Conservation (phyloP, 2,797 vertebrate species). For the Miichthys miiuy region DNA sequence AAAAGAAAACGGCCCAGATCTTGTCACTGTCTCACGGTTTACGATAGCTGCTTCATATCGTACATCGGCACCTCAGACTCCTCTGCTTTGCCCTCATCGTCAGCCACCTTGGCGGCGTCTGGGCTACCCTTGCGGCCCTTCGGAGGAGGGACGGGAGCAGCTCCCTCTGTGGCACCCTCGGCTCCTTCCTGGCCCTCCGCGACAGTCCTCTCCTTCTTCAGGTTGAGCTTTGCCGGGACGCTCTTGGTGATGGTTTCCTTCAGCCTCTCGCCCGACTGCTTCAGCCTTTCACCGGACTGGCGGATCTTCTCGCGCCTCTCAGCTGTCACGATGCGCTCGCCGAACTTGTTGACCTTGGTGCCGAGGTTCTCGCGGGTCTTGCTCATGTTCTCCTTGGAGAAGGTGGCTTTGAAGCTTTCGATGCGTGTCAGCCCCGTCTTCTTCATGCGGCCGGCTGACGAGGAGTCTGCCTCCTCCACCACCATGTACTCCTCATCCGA, state of each 20-base stretch:
- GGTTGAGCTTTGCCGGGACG: constrained; percentile 90
- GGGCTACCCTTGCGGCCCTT: constrained; percentile 83
- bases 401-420: constrained; percentile 95
- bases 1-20: constrained; percentile 33
- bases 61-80: constrained; percentile 88
- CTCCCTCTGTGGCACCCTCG: constrained; percentile 83
- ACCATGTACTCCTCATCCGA: constrained; percentile 98
- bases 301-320: constrained; percentile 95
- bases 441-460: constrained; percentile 86
- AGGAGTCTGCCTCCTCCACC: constrained; percentile 88
- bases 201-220: constrained; percentile 91
- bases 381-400: constrained; percentile 95
- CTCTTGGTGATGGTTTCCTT: constrained; percentile 93
- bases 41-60: constrained; percentile 93
- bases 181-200: constrained; percentile 90
- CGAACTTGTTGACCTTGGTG: constrained; percentile 92
- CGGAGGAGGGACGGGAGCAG: constrained; percentile 85
- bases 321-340: constrained; percentile 93
- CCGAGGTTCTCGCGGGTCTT: constrained; percentile 95
- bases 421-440: constrained; percentile 94
- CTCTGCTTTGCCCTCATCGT: constrained; percentile 84
- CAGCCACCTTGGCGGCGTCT: constrained; percentile 83
- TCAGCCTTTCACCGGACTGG: constrained; percentile 91
- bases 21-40: constrained; percentile 39
- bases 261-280: constrained; percentile 91